phyloP scores from a whole-genome alignment of 1,140 invertebrate genomes.

The Oscheius sp. region DNA sequence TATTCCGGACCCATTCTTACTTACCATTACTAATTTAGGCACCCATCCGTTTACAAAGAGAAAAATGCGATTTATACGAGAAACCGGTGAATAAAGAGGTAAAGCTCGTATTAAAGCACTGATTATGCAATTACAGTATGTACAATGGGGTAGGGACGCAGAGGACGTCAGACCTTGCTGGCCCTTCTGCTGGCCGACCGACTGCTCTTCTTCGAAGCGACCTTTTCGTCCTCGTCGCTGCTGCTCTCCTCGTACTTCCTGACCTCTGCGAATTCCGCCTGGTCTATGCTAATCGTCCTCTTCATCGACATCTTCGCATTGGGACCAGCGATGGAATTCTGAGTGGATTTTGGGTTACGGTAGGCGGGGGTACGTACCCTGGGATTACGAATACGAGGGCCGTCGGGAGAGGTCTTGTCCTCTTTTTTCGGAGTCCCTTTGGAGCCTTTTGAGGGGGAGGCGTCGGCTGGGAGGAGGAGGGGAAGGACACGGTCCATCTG shows the following conservation, averaged over 20 bases:
- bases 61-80: too few species aligned
- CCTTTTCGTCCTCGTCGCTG: neutral
- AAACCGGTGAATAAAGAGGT: too few species aligned
- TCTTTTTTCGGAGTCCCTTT: too few species aligned
- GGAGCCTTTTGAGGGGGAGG: too few species aligned
- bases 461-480: neutral
- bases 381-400: neutral
- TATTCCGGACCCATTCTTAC: too few species aligned
- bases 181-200: neutral
- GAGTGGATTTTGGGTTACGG: neutral
- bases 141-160: too few species aligned
- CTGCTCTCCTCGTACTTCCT: neutral
- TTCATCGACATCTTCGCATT: neutral
- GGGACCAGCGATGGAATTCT: neutral
- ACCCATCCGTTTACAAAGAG: too few species aligned
- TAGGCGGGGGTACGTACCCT: neutral
- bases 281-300: neutral
- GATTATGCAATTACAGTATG: too few species aligned
- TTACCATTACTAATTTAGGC: too few species aligned
- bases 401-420: neutral
- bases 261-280: neutral
- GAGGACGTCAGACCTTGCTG: neutral
- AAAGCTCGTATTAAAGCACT: too few species aligned
- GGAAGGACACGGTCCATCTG: conserved; percentile 27
- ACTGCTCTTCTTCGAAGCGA: neutral